Evolutionary conservation across 37 sponge, comb jelly and placozoan species (phyloP).

Genomic region (Aphrocallistes beatrix): DNA sequence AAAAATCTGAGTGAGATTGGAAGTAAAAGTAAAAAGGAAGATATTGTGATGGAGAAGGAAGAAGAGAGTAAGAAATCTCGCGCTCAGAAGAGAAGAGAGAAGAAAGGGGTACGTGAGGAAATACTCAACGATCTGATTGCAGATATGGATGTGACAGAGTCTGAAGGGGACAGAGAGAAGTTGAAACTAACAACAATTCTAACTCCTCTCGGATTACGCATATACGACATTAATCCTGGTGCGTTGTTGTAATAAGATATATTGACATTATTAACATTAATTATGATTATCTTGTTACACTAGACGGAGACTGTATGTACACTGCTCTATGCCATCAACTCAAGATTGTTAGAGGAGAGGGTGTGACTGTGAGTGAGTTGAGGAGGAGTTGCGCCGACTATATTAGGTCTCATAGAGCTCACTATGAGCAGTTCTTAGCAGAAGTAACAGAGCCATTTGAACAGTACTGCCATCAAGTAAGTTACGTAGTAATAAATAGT

Average conservation of each 20-base stretch:
- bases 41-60: not conserved
- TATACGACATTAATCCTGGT: not conserved
- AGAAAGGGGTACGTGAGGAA: not conserved
- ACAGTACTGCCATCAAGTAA: not conserved
- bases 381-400: not conserved
- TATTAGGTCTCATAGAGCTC: not conserved
- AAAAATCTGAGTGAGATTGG: not conserved
- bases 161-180: not conserved
- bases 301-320: slow-evolving; percentile 11
- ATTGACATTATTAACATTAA: not conserved
- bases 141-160: not conserved
- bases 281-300: not conserved
- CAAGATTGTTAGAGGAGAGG: not conserved
- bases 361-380: not conserved
- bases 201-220: not conserved
- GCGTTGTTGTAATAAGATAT: not conserved
- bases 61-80: not conserved
- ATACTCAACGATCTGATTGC: not conserved
- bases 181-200: not conserved
- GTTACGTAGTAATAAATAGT: not conserved
- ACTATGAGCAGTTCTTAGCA: not conserved
- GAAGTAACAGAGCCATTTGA: not conserved
- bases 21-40: too few species aligned
- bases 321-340: not conserved
- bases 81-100: slow-evolving; percentile 1